Base-by-base conservation (phyloP, 2,113 vertebrate species). In the Ammodytes marinus region DNA sequence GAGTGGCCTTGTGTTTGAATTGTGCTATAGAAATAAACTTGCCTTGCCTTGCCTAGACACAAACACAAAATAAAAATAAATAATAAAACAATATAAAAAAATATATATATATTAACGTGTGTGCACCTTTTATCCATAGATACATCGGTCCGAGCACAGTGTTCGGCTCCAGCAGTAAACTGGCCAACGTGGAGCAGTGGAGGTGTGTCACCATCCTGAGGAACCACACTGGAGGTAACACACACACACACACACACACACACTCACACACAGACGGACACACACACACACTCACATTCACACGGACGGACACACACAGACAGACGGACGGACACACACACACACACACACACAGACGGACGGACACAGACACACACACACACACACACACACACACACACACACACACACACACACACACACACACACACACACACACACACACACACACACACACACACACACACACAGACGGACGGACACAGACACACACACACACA, bases 181-280 rank as follows among this genome's bases (percentile, higher is more conserved):
- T 99, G 73, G 97, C 97, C 59, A 99, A 99, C 3, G 97, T 99
- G 86, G 98, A 99, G 90, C 98, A 99, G 89, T 99, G 98, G 98
- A 95, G 98, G 68, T 99, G 98, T 90, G 97, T 99, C 4, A 98
- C 97, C 0, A 98, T 99, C 88, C 97, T 99, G 87, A 96, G 98
- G 90, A 99, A 96, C 93, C 98, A 99, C 92, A 97, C 98, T 9
- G 98, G 98, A 87, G 98, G 98, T 99, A 77, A 67, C 2, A 27
- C 11, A 6, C 40, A 60, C 57, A 73, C n/a, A 68, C n/a, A 46
- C 2, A 50, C n/a, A 54, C 10, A 63, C 12, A 53, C 9, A 8
- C 39, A 53, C 14, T 37, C 55, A 8, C 35, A 5, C 53, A 55
- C 8, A 9, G 10, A 55, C n/a, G 2, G 7, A 55, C 3, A n/a